Evolutionary conservation across 2,113 vertebrate species (phyloP), one percentile per base, ranked within the genome.

Genomic region (Semicossyphus pulcher): DNA sequence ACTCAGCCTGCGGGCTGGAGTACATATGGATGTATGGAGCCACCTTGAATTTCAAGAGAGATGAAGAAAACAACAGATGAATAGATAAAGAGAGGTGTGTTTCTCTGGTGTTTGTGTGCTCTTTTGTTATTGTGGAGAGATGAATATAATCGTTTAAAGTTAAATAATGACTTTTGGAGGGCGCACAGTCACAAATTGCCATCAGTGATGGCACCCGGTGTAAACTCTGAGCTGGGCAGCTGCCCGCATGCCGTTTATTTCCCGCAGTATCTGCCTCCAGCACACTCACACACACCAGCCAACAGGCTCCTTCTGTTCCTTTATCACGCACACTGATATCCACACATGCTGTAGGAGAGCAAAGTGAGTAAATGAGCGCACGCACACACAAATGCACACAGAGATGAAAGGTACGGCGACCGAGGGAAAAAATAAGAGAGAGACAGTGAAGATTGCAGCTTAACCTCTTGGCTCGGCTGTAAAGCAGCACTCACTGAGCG

Each of bases 251-350:
- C 68, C 73, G 67, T 89, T 88, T 85, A 88, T 85, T 91, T 88
- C 84, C 76, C 85, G 79, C 87, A 78, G 85, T 91, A 92, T 92
- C 90, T 86, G 86, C 88, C 81, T 90, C 76, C 75, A 88, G 88
- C 89, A 92, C 85, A 86, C 86, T 81, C 59, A 47, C 31, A 4
- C 78, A 4, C 28, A 82, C 16, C 86, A 86, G 90, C 88, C 88
- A 87, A 85, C 78, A 74, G 83, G 42, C 89, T 91, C 86, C 90
- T 87, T 92, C 90, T 92, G 90, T 80, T 90, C 80, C 83, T 91
- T 91, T 89, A 92, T 92, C 87, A 85, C 59, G 31, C 83, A 80
- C 72, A 26, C 77, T 58, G 83, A 86, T 85, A 81, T 80, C 83
- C 81, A 81, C 85, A 85, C 86, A 81, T 15, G 41, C 49, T 56